Percentiles rank a stretch among this genome's conserved stretches.
These are phyloP conservation scores for Alectura lathami DNA, from an alignment of 2,113 vertebrate genomes.

Conservation along the genomic window DNA sequence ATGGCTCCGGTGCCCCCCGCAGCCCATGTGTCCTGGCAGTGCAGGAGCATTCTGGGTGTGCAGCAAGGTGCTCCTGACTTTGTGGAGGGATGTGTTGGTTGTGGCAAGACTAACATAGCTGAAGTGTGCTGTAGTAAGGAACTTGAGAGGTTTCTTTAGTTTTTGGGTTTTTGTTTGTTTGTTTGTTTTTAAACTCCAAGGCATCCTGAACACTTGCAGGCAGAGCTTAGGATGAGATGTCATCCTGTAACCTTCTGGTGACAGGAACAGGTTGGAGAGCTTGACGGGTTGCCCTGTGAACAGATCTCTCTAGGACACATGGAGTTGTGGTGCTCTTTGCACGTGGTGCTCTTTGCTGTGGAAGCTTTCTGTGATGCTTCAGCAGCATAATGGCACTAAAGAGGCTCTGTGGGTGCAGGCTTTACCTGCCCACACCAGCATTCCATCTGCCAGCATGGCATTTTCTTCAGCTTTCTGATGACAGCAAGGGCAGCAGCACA, in stretches of 20 bases:
- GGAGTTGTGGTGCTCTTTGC: background rate
- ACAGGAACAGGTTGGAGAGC: background rate
- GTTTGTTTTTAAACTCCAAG: background rate
- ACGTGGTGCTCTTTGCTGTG: background rate
- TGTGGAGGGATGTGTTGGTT: background rate
- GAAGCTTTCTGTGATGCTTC: background rate
- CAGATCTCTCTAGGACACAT: accelerated
- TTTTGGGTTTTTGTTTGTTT: background rate
- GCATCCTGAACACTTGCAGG: background rate
- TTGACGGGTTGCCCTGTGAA: background rate
- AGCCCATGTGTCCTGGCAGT: background rate
- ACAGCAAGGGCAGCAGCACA: no score
- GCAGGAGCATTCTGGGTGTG: background rate
- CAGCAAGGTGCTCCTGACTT: background rate
- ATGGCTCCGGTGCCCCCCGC: background rate
- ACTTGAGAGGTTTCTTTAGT: background rate
- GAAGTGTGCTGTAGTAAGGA: background rate
- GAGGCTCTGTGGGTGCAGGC: background rate
- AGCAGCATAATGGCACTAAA: accelerated
- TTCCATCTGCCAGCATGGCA: background rate
- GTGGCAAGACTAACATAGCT: background rate
- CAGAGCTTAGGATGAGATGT: background rate
- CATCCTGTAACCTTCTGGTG: background rate
- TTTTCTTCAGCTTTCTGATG: background rate
- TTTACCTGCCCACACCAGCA: background rate